Evolutionary conservation across 2,888 invertebrate species (phyloP).

Genomic region (Calameuta filiformis): DNA sequence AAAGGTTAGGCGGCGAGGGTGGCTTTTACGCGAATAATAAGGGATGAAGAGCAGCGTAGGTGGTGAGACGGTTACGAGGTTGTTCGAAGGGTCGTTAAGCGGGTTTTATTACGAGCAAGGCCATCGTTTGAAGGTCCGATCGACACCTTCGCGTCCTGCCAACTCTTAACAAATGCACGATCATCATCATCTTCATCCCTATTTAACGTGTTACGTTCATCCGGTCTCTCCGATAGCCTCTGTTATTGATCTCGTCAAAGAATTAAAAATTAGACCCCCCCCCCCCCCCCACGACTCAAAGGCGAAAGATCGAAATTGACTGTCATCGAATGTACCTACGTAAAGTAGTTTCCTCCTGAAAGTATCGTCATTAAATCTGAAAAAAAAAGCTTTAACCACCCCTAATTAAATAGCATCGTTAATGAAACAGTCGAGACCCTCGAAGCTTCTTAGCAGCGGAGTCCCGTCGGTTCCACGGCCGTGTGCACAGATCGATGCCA

Average conservation of each 20-base stretch:
- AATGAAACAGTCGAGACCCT: not conserved
- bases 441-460: not conserved
- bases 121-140: not conserved
- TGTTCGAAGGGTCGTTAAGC: not conserved
- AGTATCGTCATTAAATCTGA: not conserved
- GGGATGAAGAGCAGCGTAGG: not conserved
- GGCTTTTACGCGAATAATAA: not conserved
- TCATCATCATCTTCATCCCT: not conserved
- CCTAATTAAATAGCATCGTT: not conserved
- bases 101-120: not conserved
- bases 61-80: not conserved
- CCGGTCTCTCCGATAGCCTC: not conserved
- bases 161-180: not conserved
- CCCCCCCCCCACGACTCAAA: too few relatives aligned
- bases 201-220: not conserved
- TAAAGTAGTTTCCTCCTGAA: not conserved
- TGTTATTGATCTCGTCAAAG: not conserved
- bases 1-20: not conserved
- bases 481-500: constrained; percentile 42
- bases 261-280: too few relatives aligned
- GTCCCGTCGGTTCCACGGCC: not conserved
- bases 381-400: not conserved
- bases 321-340: not conserved
- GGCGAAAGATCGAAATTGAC: too few relatives aligned
- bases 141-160: not conserved